phyloP scores from a whole-genome alignment of 1,140 invertebrate species.

The Musca vetustissima region DNA sequence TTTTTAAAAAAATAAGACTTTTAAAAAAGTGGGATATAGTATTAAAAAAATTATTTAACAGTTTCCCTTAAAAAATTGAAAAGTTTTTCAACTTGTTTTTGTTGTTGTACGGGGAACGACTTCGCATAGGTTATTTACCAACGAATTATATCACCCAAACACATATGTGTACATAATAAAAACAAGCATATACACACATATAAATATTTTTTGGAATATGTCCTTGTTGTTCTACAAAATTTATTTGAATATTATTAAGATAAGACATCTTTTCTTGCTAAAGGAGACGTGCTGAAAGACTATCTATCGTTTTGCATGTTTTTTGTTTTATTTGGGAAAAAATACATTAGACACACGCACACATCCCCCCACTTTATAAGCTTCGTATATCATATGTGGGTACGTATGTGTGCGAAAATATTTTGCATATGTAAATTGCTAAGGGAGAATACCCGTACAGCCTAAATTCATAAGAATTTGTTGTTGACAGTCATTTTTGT shows the following conservation, averaged over 20 bases:
- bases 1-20: no score
- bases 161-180: no score
- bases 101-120: no score
- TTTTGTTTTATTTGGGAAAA: constrained; percentile 3
- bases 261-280: constrained; percentile 4
- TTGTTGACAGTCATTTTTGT: constrained; percentile 14
- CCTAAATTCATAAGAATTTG: not conserved
- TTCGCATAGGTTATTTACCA: no score
- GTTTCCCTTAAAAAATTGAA: no score
- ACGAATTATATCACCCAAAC: no score
- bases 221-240: constrained; percentile 6
- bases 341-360: not conserved
- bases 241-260: constrained; percentile 20
- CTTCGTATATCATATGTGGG: not conserved
- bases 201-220: not conserved
- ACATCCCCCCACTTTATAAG: no score
- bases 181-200: no score
- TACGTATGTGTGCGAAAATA: not conserved
- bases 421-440: not conserved
- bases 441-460: not conserved
- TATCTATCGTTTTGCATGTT: not conserved
- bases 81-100: no score
- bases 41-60: no score
- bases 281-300: constrained; percentile 14
- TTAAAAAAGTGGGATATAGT: no score